Evolutionary conservation across 2,888 invertebrate species (phyloP).

Genomic region (Drosophila ustulata): DNA sequence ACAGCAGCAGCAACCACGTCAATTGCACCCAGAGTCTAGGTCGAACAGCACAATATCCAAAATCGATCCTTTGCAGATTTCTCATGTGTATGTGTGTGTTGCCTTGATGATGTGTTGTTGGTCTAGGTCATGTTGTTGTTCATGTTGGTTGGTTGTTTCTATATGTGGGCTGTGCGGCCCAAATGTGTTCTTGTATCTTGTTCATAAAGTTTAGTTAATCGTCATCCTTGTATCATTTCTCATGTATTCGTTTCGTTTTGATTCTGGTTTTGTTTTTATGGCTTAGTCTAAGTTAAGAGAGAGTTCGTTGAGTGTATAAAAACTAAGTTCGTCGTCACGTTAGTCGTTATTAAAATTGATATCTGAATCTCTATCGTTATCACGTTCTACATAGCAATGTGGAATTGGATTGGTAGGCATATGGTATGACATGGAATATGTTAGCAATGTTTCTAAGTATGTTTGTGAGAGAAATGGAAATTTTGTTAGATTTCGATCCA

Average conservation of each 20-base stretch:
- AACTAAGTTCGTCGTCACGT: slow-evolving; percentile 66
- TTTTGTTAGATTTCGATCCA: slow-evolving; percentile 44
- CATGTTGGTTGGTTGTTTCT: slow-evolving; percentile 43
- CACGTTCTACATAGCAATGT: slow-evolving; percentile 73
- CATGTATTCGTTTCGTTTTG: slow-evolving; percentile 22
- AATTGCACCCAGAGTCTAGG: slow-evolving; percentile 56
- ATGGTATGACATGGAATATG: slow-evolving; percentile 50
- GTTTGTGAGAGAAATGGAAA: slow-evolving; percentile 20
- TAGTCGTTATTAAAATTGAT: slow-evolving; percentile 50
- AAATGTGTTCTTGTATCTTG: slow-evolving; percentile 67
- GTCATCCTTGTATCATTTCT: slow-evolving; percentile 47
- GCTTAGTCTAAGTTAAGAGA: slow-evolving; percentile 60
- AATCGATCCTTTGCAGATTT: slow-evolving; percentile 39
- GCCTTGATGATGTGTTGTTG: slow-evolving; percentile 32
- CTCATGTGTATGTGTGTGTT: slow-evolving; percentile 45
- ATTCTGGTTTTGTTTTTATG: slow-evolving; percentile 36
- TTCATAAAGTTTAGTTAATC: slow-evolving; percentile 58
- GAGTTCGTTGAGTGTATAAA: slow-evolving; percentile 55
- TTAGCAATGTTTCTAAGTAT: slow-evolving; percentile 21
- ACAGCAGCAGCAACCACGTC: slow-evolving; percentile 77
- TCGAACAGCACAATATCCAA: slow-evolving; percentile 55
- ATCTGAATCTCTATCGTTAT: slow-evolving; percentile 77
- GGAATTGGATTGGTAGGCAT: slow-evolving; percentile 48
- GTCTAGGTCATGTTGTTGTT: slow-evolving; percentile 25
- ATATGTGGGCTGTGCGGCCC: slow-evolving; percentile 39